Percentiles rank a stretch among this genome's conserved stretches.
Conservation (phyloP, 2,888 invertebrate species). For the Rhamnusium bicolor region DNA sequence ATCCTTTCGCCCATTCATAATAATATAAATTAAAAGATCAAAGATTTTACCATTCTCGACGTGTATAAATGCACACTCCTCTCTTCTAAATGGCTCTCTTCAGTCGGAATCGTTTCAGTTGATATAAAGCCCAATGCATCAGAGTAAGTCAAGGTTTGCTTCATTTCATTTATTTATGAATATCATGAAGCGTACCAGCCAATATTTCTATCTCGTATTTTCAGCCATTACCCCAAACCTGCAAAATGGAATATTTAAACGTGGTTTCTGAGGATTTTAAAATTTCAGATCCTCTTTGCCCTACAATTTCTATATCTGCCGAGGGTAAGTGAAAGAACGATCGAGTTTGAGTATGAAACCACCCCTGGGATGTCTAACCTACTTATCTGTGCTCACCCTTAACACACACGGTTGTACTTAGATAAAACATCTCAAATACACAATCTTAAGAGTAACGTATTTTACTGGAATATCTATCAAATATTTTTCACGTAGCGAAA, state of each 20-base stretch:
- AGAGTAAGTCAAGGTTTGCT: slow-evolving; percentile 32
- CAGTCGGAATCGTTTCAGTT: slow-evolving; percentile 43
- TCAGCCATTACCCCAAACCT: slow-evolving; percentile 52
- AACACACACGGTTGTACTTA: slow-evolving; percentile 36
- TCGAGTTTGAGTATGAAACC: slow-evolving; percentile 57
- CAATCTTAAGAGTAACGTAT: not conserved
- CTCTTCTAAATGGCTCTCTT: slow-evolving; percentile 43
- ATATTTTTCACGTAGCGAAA: not conserved
- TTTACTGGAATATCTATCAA: not conserved
- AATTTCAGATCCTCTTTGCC: slow-evolving; percentile 61
- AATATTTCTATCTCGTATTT: slow-evolving; percentile 54
- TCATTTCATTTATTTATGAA: slow-evolving; percentile 61
- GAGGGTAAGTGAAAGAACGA: slow-evolving; percentile 62
- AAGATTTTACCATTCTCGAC: slow-evolving; percentile 54
- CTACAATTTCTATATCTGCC: slow-evolving; percentile 62
- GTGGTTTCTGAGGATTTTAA: slow-evolving; percentile 60
- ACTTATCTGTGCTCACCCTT: slow-evolving; percentile 58
- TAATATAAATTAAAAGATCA: slow-evolving; percentile 60
- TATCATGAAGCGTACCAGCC: slow-evolving; percentile 55
- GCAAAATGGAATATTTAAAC: slow-evolving; percentile 63
- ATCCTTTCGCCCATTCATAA: slow-evolving; percentile 56
- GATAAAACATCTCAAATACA: slow-evolving; percentile 1
- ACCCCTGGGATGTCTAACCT: slow-evolving; percentile 59
- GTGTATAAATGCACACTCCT: slow-evolving; percentile 45
- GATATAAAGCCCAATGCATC: slow-evolving; percentile 51